Evolutionary conservation across 2,888 invertebrate species (phyloP), one percentile per base, ranked within the genome.

Genomic region (Carterocephalus palaemon): DNA sequence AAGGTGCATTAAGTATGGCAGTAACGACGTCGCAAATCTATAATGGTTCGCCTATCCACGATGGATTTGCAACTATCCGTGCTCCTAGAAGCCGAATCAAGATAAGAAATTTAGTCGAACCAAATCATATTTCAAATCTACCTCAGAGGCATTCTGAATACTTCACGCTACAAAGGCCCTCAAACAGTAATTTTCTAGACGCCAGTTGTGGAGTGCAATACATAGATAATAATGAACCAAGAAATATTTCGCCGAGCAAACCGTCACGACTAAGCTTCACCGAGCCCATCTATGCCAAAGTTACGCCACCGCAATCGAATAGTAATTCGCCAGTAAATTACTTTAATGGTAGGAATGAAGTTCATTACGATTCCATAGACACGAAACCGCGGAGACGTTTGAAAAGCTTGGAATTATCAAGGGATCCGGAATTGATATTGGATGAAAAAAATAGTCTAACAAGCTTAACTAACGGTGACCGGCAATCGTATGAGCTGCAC

Each of bases 11-110:
- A 24, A 53, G 54, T 22, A 68, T 62, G 85, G 85, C 86, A 38
- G 82, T 84, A 41, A 84, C 85, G 9, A 83, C 84, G 43, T 81
- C 86, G 17, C 67, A 76, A 40, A 77, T 77, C 36, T 85, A 76
- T 64, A 81, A 84, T 62, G 83, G 83, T 41, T 79, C 90, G 40
- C 91, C 92, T 47, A 91, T 95, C 38, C 92, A 94, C 75, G 95
- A 95, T 76, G 95, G 95, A 43, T 95, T 94, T 78, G 95, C 95
- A 38, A 95, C 95, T n/a, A 93, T 95, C 58, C 88, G 94, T 47
- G 89, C 92, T 7, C 90, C 86, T 20, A 78, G 88, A 59, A 87
- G 86, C 60, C 70, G 84, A 54, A 83, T 85, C 53, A 87, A 87
- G 59, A 83, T 86, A 60, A 81, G 84, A 57, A 83, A 76, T 62